phyloP scores from a whole-genome alignment of 2,113 vertebrate genomes.

The Prietella phreatophila region DNA sequence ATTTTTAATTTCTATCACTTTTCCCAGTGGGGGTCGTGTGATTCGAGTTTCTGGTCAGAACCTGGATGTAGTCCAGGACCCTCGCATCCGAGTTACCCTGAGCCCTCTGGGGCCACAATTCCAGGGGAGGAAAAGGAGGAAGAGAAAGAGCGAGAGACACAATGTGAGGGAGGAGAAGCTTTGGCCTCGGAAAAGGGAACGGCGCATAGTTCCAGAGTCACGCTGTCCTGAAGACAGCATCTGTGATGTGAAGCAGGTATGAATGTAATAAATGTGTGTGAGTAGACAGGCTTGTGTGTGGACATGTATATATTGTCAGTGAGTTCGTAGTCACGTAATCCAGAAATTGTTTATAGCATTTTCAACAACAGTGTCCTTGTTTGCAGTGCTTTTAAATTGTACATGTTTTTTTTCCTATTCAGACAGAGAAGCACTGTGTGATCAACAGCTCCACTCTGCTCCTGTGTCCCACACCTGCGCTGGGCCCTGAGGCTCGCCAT shows the following conservation, averaged over 20 bases:
- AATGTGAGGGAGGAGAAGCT: constrained; percentile 49
- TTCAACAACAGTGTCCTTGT: not conserved
- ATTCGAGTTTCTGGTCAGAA: constrained; percentile 84
- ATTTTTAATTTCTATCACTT: not conserved
- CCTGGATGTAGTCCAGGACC: constrained; percentile 90
- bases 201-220: constrained; percentile 71
- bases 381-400: constrained; percentile 68
- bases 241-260: too few relatives aligned
- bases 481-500: constrained; percentile 65
- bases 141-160: constrained; percentile 52
- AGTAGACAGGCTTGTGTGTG: not conserved
- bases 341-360: not conserved
- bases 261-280: not conserved
- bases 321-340: not conserved
- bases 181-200: constrained; percentile 66
- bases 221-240: constrained; percentile 64
- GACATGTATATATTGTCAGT: not conserved
- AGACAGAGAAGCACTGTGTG: constrained; percentile 72
- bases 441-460: constrained; percentile 87
- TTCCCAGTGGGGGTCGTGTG: constrained; percentile 82
- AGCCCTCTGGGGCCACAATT: constrained; percentile 27
- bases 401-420: not conserved
- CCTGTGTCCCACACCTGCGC: constrained; percentile 83
- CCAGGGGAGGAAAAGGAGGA: constrained; percentile 54
- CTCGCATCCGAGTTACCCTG: constrained; percentile 83